Base-by-base conservation (phyloP, 2,888 invertebrate genomes). In the Dryobotodes eremita region DNA sequence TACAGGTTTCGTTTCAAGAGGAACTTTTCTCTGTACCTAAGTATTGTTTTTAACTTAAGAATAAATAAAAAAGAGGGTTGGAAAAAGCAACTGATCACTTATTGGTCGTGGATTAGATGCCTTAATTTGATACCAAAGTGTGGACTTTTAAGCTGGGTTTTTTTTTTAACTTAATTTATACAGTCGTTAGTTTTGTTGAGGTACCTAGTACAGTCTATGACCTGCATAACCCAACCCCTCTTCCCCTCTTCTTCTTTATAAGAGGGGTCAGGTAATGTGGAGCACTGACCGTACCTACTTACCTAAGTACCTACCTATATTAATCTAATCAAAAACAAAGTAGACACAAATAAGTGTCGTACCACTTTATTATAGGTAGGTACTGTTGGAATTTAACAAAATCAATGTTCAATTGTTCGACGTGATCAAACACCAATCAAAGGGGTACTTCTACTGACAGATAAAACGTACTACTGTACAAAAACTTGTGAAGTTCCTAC, bases 361-460 rank as follows among this genome's bases (percentile, higher is more conserved):
- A 48, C 23, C 26, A 55, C 50, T 46, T 57, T 42, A n/a, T 69
- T 73, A 50, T 46, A 50, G 17, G 10, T 62, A 68, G 36, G 31
- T 55, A 80, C n/a, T 26, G 42, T 55, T 36, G 66, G 71, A 62
- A 68, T 68, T 82, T 61, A 42, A 71, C 50, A 82, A 71, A 82
- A 71, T 42, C 50, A 76, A 82, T 68, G 68, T 42, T 50, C 42
- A n/a, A 59, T 64, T 77, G 69, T 79, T 79, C 75, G 55, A 61
- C 26, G 53, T 83, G 26, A 7, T 53, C 50, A 75, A 65, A 69
- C 70, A 84, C 42, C 10, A 15, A 65, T 70, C 36, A 57, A 70
- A 61, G 2, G 36, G 20, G 72, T 55, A 77, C 68, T 82, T 59
- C 17, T 10, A 26, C 11, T 69, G 55, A 36, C 17, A 31, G 71